Evolutionary conservation across 2,888 invertebrate species (phyloP).

Genomic region (Drosophila rubida): DNA sequence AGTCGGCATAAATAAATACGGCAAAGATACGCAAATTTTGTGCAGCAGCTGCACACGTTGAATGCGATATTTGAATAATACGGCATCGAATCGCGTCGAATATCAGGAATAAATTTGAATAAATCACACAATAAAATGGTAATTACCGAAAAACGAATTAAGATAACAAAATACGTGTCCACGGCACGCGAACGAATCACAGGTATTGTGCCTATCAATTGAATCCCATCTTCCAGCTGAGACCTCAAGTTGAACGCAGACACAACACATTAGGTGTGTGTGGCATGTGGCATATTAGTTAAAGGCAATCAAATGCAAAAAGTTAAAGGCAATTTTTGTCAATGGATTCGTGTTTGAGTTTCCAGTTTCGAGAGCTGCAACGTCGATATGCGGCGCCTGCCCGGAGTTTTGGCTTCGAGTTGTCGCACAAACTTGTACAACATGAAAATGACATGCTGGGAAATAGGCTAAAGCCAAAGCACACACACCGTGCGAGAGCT

Average conservation of each 20-base stretch:
- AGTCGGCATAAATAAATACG: not conserved
- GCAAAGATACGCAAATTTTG: not conserved
- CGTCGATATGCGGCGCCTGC: conserved; percentile 11
- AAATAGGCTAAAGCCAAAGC: conserved; percentile 50
- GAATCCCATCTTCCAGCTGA: not conserved
- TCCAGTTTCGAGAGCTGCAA: conserved; percentile 14
- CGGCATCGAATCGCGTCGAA: not conserved
- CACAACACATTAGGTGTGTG: conserved; percentile 15
- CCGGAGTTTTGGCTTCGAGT: conserved; percentile 62
- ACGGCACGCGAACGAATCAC: not conserved
- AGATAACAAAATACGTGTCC: conserved; percentile 28
- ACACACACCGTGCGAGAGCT: conserved; percentile 14
- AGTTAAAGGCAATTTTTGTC: conserved; percentile 28
- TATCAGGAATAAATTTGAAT: conserved; percentile 10
- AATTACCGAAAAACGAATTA: conserved; percentile 45
- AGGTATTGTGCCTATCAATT: not conserved
- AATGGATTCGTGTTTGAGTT: conserved; percentile 60
- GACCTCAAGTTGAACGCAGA: conserved; percentile 3
- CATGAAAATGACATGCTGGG: conserved; percentile 69
- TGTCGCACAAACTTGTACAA: conserved; percentile 68
- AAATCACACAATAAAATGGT: conserved; percentile 39
- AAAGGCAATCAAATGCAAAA: conserved; percentile 22
- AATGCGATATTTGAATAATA: not conserved
- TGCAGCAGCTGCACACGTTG: not conserved
- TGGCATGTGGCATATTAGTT: conserved; percentile 9